These are phyloP conservation scores for Polydrusus tereticollis DNA, from an alignment of 2,888 invertebrate genomes.

Conservation along the genomic window DNA sequence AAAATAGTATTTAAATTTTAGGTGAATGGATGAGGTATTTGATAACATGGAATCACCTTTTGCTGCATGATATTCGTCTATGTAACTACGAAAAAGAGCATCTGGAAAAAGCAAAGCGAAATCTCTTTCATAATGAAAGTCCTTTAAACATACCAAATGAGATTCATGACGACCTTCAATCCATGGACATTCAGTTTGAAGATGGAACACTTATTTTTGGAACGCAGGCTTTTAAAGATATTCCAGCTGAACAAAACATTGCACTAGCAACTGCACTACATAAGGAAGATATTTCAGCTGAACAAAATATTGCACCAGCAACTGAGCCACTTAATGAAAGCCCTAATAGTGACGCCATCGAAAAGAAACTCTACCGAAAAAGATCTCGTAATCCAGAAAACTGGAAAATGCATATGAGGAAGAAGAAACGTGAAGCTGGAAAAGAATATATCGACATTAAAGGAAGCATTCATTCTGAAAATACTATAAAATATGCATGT, in stretches of 20 bases:
- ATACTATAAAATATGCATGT: neutral
- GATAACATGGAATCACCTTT: neutral
- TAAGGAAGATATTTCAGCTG: too few relatives aligned
- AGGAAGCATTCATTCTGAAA: neutral
- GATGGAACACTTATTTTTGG: too few relatives aligned
- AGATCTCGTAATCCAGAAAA: conserved; percentile 8
- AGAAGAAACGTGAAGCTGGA: conserved; percentile 1
- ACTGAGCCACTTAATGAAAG: neutral
- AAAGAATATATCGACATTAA: neutral
- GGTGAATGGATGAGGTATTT: neutral
- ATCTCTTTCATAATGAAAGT: neutral
- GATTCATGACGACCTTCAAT: too few relatives aligned
- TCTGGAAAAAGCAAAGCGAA: neutral
- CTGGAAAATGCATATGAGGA: conserved; percentile 3
- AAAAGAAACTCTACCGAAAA: conserved; percentile 1
- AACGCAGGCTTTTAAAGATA: neutral
- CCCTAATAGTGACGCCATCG: neutral
- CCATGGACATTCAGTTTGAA: too few relatives aligned
- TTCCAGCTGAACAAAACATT: too few relatives aligned
- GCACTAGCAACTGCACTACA: too few relatives aligned
- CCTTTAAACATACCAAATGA: neutral
- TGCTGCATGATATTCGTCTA: too few relatives aligned
- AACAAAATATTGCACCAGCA: too few relatives aligned
- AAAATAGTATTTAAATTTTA: neutral
- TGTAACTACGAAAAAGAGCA: too few relatives aligned